A percentile compares a stretch with the other conserved stretches of the same genome.
Conservation (phyloP, 2,113 vertebrate species). For the Mesoclemmys tuberculata region DNA sequence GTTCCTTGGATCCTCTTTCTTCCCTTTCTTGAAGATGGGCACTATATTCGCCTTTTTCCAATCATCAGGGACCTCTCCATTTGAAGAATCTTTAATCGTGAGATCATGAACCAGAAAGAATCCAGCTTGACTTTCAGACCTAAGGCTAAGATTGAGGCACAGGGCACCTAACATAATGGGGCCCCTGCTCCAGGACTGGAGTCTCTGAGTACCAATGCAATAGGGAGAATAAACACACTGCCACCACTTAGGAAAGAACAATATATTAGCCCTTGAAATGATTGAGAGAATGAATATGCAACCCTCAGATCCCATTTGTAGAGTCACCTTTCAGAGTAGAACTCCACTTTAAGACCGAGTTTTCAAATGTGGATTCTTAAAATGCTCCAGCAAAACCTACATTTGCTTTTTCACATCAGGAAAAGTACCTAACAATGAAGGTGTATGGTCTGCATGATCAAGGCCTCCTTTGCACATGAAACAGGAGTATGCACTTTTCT, state of each 20-base stretch:
- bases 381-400: background rate
- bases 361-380: background rate
- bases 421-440: slow-evolving; percentile 30
- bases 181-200: background rate
- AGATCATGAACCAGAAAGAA: background rate
- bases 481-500: background rate
- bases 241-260: background rate
- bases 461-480: fast-evolving
- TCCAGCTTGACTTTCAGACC: background rate
- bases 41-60: no score
- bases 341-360: background rate
- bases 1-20: no score
- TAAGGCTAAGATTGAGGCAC: background rate
- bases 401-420: background rate
- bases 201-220: background rate
- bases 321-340: background rate
- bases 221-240: background rate
- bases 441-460: slow-evolving; percentile 11
- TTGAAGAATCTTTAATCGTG: background rate
- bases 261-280: background rate
- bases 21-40: no score
- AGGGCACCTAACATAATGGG: no score
- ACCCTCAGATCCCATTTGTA: background rate
- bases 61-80: background rate
- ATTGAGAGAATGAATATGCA: background rate